These are phyloP conservation scores for Iselma pallidipennis DNA, from an alignment of 2,888 invertebrate species.

Conservation along the genomic window DNA sequence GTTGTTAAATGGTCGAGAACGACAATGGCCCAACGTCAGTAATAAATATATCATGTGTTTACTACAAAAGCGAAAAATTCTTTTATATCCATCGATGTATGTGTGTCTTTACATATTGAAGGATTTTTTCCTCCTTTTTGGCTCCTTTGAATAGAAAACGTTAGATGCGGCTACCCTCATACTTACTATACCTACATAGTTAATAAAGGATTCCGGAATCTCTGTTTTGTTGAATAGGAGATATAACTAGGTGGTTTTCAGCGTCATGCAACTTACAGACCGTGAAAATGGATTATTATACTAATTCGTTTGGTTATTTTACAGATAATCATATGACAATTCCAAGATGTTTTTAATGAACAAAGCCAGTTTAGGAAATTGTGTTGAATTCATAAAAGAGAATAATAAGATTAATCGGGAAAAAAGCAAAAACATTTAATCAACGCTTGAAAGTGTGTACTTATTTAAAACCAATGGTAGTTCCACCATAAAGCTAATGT, in stretches of 20 bases:
- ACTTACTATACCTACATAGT: conserved; percentile 2
- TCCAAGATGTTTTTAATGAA: too few species aligned
- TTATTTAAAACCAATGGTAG: too few species aligned
- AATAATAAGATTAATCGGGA: too few species aligned
- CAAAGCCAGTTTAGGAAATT: too few species aligned
- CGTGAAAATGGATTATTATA: conserved; percentile 28
- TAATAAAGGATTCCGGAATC: conserved; percentile 8
- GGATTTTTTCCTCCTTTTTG: neutral
- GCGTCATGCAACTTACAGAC: conserved; percentile 15
- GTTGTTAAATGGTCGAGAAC: neutral
- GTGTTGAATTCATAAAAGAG: too few species aligned
- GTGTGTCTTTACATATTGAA: neutral
- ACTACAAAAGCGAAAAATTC: conserved; percentile 27
- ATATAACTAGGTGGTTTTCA: conserved; percentile 9
- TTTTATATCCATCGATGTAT: conserved; percentile 16
- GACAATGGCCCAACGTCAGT: conserved; percentile 1
- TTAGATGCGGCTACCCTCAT: conserved; percentile 27
- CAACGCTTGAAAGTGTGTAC: too few species aligned
- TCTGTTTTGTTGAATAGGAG: conserved; percentile 12
- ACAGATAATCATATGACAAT: conserved; percentile 12
- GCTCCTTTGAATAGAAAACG: conserved; percentile 15
- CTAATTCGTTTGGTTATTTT: conserved; percentile 29
- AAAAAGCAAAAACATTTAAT: too few species aligned
- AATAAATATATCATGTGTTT: conserved; percentile 29
- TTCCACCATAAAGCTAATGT: too few species aligned